phyloP scores from a whole-genome alignment of 1,140 invertebrate species.

The Microplitis mediator region DNA sequence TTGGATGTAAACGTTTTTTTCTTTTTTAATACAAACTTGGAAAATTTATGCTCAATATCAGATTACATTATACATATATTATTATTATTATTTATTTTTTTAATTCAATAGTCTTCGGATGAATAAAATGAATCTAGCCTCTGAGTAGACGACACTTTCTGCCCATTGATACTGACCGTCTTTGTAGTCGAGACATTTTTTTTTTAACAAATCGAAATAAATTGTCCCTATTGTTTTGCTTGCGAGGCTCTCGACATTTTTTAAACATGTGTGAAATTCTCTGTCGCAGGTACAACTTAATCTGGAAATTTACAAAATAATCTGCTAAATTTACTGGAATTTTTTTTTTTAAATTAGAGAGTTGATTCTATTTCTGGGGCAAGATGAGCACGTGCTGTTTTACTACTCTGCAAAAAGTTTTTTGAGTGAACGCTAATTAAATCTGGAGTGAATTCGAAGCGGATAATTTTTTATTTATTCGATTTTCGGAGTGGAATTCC shows the following conservation, averaged over 20 bases:
- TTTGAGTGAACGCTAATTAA: too few species aligned
- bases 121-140: conserved; percentile 10
- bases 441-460: too few species aligned
- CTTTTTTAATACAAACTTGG: not conserved
- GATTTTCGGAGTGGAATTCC: too few species aligned
- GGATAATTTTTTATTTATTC: too few species aligned
- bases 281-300: conserved; percentile 16
- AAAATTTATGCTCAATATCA: not conserved
- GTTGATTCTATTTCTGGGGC: too few species aligned
- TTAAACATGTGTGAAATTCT: conserved; percentile 14
- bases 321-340: too few species aligned
- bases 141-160: not conserved
- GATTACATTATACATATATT: not conserved
- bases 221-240: conserved; percentile 22
- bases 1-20: conserved; percentile 26
- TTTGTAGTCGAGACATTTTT: not conserved
- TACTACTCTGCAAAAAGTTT: too few species aligned
- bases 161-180: conserved; percentile 7
- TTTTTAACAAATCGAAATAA: conserved; percentile 20
- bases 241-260: not conserved
- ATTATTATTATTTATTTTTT: not conserved
- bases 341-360: too few species aligned
- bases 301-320: not conserved
- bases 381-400: too few species aligned
- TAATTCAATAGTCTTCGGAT: not conserved